These are phyloP conservation scores for Benthosema pterotum DNA, from an alignment of 2,797 vertebrate species.

Conservation along the genomic window DNA sequence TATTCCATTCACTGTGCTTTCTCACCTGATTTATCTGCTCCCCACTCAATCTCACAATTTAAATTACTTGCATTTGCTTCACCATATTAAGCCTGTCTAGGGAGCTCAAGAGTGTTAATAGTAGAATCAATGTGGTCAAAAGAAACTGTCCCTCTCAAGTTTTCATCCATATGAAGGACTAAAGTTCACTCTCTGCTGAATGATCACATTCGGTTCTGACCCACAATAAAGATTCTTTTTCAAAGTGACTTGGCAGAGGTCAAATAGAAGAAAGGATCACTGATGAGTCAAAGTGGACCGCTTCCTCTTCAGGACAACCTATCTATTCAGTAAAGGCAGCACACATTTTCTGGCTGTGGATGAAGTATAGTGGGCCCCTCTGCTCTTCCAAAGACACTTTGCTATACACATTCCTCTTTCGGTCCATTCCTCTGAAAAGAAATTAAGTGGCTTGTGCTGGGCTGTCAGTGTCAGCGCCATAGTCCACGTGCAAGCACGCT, in stretches of 20 bases:
- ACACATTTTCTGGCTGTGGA: constrained; percentile 30
- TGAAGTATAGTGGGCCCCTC: constrained; percentile 11
- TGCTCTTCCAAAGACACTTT: constrained; percentile 28
- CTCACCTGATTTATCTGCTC: constrained; percentile 67
- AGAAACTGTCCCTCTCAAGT: constrained; percentile 51
- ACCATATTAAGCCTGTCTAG: constrained; percentile 37
- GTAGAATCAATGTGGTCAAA: constrained; percentile 56
- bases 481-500: not conserved
- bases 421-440: constrained; percentile 31
- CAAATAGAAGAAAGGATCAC: constrained; percentile 59
- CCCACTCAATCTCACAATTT: constrained; percentile 59
- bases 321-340: constrained; percentile 56
- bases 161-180: constrained; percentile 39
- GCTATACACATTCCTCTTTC: constrained; percentile 33
- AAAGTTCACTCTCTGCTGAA: constrained; percentile 23
- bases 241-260: constrained; percentile 67
- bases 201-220: constrained; percentile 35
- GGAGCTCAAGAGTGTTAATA: constrained; percentile 41
- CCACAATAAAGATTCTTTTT: constrained; percentile 50
- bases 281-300: constrained; percentile 54
- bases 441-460: constrained; percentile 5
- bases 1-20: constrained; percentile 62
- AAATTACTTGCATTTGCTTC: constrained; percentile 50
- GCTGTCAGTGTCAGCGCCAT: constrained; percentile 30
- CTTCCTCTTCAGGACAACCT: constrained; percentile 55